phyloP scores from a whole-genome alignment of 1,140 invertebrate species.

The Anastrepha ludens region DNA sequence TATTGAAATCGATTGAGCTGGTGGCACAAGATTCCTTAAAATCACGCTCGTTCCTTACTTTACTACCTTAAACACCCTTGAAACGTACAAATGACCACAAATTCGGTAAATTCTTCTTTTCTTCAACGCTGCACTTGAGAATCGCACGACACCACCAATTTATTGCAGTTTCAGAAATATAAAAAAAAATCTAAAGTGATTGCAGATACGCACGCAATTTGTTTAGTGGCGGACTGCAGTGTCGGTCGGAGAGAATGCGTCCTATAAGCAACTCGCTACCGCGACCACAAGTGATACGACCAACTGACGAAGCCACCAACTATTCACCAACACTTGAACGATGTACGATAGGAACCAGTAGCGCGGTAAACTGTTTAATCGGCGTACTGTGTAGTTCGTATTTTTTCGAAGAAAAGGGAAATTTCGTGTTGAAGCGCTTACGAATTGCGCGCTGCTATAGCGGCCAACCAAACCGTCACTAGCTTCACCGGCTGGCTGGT shows the following conservation, averaged over 20 bases:
- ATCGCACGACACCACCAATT: neutral
- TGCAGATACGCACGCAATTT: neutral
- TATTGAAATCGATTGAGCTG: neutral
- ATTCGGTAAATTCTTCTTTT: neutral
- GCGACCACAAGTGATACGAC: neutral
- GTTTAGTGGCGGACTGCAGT: neutral
- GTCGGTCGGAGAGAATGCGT: neutral
- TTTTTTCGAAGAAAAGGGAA: neutral
- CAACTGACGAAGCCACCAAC: neutral
- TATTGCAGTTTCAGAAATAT: neutral
- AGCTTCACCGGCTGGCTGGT: neutral
- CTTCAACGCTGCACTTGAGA: neutral
- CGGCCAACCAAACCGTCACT: conserved; percentile 13
- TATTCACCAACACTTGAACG: conserved; percentile 5
- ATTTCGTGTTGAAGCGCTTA: neutral
- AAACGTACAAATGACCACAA: neutral
- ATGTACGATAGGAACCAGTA: no score
- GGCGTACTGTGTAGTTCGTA: neutral
- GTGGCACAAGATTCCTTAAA: neutral
- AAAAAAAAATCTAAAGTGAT: neutral
- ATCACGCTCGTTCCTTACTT: neutral
- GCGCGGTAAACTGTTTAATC: no score
- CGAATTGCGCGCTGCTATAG: neutral
- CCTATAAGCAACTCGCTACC: neutral
- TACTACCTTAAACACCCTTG: neutral